Conservation (phyloP, 1,140 invertebrate species). For the Drosophila biarmipes region DNA sequence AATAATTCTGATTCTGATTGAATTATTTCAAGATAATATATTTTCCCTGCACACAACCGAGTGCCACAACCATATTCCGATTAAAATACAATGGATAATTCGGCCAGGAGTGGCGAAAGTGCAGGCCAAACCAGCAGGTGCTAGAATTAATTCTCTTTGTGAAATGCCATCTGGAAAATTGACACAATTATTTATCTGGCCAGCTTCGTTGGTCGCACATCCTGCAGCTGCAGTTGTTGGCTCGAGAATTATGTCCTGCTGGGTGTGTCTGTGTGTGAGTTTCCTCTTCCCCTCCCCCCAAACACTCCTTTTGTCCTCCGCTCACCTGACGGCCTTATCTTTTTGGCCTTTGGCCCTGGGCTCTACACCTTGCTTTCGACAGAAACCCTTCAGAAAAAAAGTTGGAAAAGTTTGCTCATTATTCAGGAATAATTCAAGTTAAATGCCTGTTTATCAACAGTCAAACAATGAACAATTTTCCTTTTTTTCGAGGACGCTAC, state of each 20-base stretch:
- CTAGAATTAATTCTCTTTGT: conserved; percentile 11
- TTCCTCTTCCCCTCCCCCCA: not conserved
- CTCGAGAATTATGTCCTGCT: conserved; percentile 1
- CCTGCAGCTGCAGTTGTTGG: conserved; percentile 3
- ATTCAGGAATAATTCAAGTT: conserved; percentile 62
- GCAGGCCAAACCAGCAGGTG: not conserved
- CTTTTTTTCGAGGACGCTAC: too few species aligned
- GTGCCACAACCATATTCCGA: not conserved
- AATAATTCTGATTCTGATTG: too few species aligned
- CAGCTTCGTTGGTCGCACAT: not conserved
- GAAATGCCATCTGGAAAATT: conserved; percentile 15
- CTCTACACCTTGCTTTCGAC: not conserved
- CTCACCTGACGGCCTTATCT: conserved; percentile 3
- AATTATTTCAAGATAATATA: too few species aligned
- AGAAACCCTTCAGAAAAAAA: not conserved
- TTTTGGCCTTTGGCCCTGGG: conserved; percentile 2
- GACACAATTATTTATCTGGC: conserved; percentile 32
- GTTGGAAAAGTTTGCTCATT: conserved; percentile 26
- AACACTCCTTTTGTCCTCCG: not conserved
- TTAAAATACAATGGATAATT: not conserved
- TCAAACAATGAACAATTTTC: conserved; percentile 47
- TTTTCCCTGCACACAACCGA: too few species aligned
- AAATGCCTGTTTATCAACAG: conserved; percentile 65
- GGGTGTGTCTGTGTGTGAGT: not conserved
- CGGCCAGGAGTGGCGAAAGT: not conserved